A percentile compares a stretch with the other conserved stretches of the same genome.
Evolutionary conservation across 2,797 vertebrate genomes (phyloP).

Genomic region (Chaetophractus vellerosus): DNA sequence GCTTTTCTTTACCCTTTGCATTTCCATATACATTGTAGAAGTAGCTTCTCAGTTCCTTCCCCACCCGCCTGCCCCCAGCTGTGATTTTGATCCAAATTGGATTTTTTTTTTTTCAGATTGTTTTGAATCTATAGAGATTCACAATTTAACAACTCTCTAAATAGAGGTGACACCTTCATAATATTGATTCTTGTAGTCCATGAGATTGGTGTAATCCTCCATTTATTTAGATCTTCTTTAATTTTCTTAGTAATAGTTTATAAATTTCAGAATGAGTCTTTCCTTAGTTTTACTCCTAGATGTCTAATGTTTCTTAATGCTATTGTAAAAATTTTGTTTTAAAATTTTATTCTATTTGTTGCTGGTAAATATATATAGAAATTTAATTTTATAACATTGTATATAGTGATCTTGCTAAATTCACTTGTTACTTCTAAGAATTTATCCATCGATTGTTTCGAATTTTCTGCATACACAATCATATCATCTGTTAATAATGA

Average conservation of each 20-base stretch:
- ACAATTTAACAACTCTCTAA: neutral
- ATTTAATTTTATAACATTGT: neutral
- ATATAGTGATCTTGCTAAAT: neutral
- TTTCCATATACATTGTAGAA: neutral
- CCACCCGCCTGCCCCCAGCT: neutral
- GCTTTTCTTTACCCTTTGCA: neutral
- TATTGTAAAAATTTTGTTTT: neutral
- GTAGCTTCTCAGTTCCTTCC: neutral
- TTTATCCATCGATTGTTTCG: neutral
- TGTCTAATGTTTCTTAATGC: neutral
- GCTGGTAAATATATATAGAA: neutral
- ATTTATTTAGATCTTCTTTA: neutral
- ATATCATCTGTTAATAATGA: neutral
- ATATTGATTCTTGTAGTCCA: neutral
- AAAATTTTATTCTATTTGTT: neutral
- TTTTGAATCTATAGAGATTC: neutral
- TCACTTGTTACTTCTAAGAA: neutral
- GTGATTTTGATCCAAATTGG: neutral
- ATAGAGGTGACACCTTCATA: neutral
- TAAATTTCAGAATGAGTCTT: neutral
- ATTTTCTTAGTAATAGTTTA: neutral
- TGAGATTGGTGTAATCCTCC: neutral
- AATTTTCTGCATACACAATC: neutral
- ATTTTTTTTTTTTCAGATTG: too few species aligned
- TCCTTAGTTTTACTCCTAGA: conserved; percentile 14